Evolutionary conservation across 2,797 vertebrate species (phyloP), one percentile per base, ranked within the genome.

Genomic region (Phataginus tricuspis): DNA sequence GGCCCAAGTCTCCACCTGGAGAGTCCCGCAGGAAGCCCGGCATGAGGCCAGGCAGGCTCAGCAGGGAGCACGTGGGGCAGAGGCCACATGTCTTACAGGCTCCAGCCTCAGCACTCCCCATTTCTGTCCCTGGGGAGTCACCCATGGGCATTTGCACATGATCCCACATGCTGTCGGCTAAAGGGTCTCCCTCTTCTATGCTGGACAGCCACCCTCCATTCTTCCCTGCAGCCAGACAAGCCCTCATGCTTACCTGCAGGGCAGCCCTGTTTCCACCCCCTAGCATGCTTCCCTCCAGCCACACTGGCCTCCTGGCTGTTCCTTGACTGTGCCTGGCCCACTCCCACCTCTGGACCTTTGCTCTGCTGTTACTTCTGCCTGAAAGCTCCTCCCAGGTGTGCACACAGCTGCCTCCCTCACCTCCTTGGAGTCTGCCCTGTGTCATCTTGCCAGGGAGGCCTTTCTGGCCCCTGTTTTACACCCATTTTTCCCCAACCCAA

Each of bases 71-170:
- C 15, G 1, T 1, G 2, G 25, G 75, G 12, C 19, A 34, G 66
- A 57, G 64, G 18, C 57, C 69, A 8, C 7, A 9, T 68, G 13
- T 42, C 21, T 80, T 34, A 21, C 39, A 69, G 69, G 3, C 10
- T 15, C 31, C 42, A 37, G 37, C 11, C 66, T 34, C 66, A 15
- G 75, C 0, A 8, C 34, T 87, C 15, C 34, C 34, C 0, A 1
- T 64, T 80, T 80, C 84, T 55, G 55, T 53, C 29, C 34, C 31
- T 8, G 55, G 64, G 21, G 27, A 79, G 45, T 19, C 19, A 4
- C 29, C 23, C 3, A 3, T 2, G 15, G 49, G 42, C 0, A 0
- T 34, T 23, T 25, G 25, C 29, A 8, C 1, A 2, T 10, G 25
- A 11, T 19, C 63, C 10, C 4, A 2, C 45, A 2, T 64, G 55